Conservation (phyloP, 2,113 vertebrate species). For the Toxotes jaculatrix region DNA sequence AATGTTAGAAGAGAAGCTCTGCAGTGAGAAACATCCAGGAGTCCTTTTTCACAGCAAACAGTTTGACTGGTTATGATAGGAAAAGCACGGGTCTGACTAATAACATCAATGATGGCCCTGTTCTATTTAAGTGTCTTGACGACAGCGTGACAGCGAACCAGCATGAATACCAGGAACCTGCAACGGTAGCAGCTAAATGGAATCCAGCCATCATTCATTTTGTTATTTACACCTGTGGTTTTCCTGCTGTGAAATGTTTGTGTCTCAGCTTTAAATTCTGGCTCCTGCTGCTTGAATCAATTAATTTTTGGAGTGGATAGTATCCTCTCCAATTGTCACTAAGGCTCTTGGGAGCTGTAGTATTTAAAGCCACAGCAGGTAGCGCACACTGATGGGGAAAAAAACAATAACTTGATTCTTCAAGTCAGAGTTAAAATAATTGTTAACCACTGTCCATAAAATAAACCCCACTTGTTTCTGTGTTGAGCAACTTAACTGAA, state of each 20-base stretch:
- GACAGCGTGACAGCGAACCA: too few species aligned
- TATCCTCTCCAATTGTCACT: not conserved
- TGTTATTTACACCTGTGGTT: not conserved
- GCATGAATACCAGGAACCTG: not conserved
- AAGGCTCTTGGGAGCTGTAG: not conserved
- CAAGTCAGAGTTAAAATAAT: too few species aligned
- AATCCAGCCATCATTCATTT: not conserved
- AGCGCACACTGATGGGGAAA: not conserved
- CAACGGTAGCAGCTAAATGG: not conserved
- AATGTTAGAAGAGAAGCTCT: not conserved
- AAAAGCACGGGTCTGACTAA: too few species aligned
- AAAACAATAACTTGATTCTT: not conserved
- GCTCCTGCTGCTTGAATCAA: not conserved
- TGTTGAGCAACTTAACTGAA: too few species aligned
- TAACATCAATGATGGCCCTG: too few species aligned
- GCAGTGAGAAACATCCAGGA: not conserved
- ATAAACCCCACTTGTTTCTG: too few species aligned
- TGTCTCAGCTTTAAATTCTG: not conserved
- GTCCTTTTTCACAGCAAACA: not conserved
- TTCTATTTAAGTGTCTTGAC: not conserved
- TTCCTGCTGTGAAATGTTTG: not conserved
- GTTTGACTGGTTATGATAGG: too few species aligned
- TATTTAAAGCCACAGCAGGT: not conserved
- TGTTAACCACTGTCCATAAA: too few species aligned
- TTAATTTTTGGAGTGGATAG: not conserved